Evolutionary conservation across 2,888 invertebrate genomes (phyloP), one percentile per base, ranked within the genome.

Genomic region (Palloptera scutellata): DNA sequence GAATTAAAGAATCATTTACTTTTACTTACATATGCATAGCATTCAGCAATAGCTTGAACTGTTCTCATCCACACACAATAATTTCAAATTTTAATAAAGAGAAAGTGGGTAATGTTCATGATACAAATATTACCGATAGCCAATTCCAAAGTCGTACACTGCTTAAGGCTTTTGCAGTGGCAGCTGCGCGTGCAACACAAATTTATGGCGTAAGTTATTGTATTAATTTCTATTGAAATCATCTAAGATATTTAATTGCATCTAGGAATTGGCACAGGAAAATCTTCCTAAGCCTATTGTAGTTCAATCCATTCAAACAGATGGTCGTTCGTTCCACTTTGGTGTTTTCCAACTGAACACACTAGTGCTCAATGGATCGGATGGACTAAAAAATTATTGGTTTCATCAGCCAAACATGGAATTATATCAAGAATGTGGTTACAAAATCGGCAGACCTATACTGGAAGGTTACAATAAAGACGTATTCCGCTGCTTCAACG

Each of bases 281-380:
- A 63, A 48, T 67, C 85, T 95, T 48, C 91, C 92, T 1, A 88
- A 91, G 77, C 96, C 97, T 6, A 87, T 96, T 62, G 90, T 91
- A 53, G 86, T 96, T 2, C 96, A 97, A 81, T 91, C 92, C 79
- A 87, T 97, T 72, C 93, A 94, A 75, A 91, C 93, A 4, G 91
- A 95, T 80, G 92, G 94, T 1, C 86, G 89, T 73, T 85, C 87
- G 52, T 94, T 92, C 80, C 91, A 95, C 80, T 95, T 96, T 81
- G 91, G 92, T 5, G 88, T 94, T 17, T 89, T 93, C 67, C 95
- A 97, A 84, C 86, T 97, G 13, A 95, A 95, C 77, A 93, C 93
- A 0, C 85, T 94, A 45, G 88, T 93, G 82, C 83, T 94, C 2
- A 85, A 86, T 72, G 87, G 88, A 1, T 81, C 77, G 13, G 86